Evolutionary conservation across 2,888 invertebrate species (phyloP).

Genomic region (Archips xylosteana): DNA sequence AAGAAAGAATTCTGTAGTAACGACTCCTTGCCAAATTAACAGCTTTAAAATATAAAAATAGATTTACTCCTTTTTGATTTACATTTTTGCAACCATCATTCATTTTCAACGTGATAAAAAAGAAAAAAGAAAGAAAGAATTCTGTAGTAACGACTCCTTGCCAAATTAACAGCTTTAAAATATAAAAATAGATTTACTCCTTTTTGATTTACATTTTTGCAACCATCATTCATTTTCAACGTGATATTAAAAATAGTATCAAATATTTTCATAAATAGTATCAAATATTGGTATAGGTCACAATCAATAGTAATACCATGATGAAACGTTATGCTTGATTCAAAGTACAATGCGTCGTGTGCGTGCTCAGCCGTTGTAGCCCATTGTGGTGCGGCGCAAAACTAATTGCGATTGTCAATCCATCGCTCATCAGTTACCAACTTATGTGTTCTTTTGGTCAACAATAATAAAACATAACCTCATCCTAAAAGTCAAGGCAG

Average conservation of each 20-base stretch:
- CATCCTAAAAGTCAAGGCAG: neutral
- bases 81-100: constrained; percentile 9
- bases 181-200: neutral
- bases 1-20: too few species aligned
- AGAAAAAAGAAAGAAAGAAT: too few species aligned
- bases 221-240: constrained; percentile 41
- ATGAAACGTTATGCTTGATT: constrained; percentile 69
- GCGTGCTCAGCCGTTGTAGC: constrained; percentile 65
- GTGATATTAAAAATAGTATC: too few species aligned
- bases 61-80: neutral
- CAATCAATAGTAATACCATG: too few species aligned
- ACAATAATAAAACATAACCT: neutral
- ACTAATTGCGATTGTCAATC: constrained; percentile 67
- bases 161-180: neutral
- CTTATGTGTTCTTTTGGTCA: neutral
- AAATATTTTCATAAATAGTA: too few species aligned
- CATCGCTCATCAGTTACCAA: constrained; percentile 51
- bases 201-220: neutral
- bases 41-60: neutral
- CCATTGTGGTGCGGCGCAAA: constrained; percentile 69
- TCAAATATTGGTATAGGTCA: too few species aligned
- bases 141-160: too few species aligned
- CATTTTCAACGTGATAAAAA: constrained; percentile 50
- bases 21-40: too few species aligned
- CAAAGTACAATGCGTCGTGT: constrained; percentile 66